A percentile compares a stretch with the other conserved stretches of the same genome.
Conservation (phyloP, 2,888 invertebrate genomes). For the Limnephilus lunatus region DNA sequence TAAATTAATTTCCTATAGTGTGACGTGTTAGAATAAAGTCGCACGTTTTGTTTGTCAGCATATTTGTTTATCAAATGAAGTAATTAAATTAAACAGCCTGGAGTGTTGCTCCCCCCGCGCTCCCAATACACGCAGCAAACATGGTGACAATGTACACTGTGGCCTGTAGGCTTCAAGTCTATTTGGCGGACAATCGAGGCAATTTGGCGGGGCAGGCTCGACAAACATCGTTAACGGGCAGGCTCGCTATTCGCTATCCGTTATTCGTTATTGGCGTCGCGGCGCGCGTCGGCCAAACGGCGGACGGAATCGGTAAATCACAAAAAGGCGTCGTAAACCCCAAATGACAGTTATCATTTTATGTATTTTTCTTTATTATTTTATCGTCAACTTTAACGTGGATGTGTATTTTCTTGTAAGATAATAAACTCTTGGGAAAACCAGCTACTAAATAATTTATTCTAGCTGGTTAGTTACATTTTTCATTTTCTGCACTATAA, state of each 20-base stretch:
- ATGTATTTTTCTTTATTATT: not conserved
- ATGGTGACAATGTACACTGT: not conserved
- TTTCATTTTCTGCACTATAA: no score
- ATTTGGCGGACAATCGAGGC: conserved; percentile 48
- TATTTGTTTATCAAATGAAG: not conserved
- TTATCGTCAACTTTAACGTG: not conserved
- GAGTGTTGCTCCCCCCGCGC: not conserved
- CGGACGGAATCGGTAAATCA: not conserved
- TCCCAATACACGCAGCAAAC: not conserved
- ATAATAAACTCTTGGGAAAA: not conserved
- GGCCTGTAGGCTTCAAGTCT: conserved; percentile 9
- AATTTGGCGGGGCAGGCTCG: conserved; percentile 51
- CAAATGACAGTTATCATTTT: not conserved
- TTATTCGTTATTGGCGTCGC: conserved; percentile 19
- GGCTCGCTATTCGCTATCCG: conserved; percentile 44
- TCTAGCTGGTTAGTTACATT: no score
- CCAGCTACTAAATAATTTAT: no score
- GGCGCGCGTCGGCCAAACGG: not conserved
- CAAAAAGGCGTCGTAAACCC: conserved; percentile 29
- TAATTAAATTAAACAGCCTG: not conserved
- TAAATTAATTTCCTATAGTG: not conserved
- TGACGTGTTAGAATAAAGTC: not conserved
- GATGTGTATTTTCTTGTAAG: not conserved
- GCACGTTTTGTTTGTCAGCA: not conserved
- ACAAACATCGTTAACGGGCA: conserved; percentile 55